Percentiles rank a stretch among this genome's conserved stretches.
phyloP scores from a whole-genome alignment of 2,888 invertebrate species.

The Uloborus plumipes region DNA sequence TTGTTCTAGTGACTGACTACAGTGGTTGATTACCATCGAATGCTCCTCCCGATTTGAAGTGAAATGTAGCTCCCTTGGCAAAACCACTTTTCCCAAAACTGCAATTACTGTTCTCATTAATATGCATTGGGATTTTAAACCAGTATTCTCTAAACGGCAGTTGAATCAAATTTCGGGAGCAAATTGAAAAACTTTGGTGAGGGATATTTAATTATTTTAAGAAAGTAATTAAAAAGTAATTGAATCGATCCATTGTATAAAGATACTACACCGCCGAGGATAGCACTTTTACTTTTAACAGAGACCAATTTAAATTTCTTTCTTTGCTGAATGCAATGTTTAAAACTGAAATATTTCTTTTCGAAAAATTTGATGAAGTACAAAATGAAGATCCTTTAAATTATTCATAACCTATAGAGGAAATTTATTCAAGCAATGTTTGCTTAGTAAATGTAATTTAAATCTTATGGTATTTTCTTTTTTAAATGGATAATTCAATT shows the following conservation, averaged over 20 bases:
- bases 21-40: constrained; percentile 31
- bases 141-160: constrained; percentile 37
- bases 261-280: constrained; percentile 9
- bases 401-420: too few species aligned
- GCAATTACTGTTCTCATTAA: constrained; percentile 58
- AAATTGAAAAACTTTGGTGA: constrained; percentile 62
- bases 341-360: too few species aligned
- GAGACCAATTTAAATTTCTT: too few species aligned
- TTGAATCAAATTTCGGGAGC: constrained; percentile 32
- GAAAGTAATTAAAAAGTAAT: constrained; percentile 58
- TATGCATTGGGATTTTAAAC: constrained; percentile 61
- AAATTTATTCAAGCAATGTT: too few species aligned
- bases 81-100: constrained; percentile 37
- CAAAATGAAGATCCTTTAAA: too few species aligned
- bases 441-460: too few species aligned
- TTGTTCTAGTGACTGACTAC: background rate
- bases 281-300: too few species aligned
- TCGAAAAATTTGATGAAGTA: too few species aligned
- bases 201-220: constrained; percentile 58
- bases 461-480: too few species aligned
- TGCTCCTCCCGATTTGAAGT: constrained; percentile 9
- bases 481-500: too few species aligned
- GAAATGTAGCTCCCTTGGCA: constrained; percentile 9
- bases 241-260: constrained; percentile 20
- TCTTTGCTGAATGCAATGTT: too few species aligned